phyloP scores from a whole-genome alignment of 2,113 vertebrate genomes.

The Heliornis fulica region DNA sequence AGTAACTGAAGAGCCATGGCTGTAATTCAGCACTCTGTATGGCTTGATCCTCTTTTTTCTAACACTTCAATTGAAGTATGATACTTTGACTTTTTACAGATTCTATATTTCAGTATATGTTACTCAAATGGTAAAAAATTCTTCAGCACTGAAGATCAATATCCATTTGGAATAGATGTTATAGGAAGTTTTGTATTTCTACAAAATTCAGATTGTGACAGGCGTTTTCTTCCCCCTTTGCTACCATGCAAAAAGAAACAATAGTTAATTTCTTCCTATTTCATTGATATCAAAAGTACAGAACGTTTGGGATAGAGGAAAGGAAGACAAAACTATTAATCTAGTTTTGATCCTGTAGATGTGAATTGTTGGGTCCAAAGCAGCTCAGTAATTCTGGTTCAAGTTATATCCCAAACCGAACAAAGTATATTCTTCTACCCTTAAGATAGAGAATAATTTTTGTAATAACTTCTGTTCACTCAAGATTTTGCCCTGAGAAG shows the following conservation, averaged over 20 bases:
- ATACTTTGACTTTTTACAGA: not conserved
- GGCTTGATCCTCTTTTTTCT: slow-evolving; percentile 30
- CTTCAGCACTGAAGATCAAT: not conserved
- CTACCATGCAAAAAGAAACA: not conserved
- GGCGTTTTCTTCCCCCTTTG: not conserved
- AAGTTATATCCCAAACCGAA: not conserved
- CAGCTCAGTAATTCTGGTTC: slow-evolving; percentile 1
- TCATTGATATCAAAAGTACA: not conserved
- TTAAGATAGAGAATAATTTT: not conserved
- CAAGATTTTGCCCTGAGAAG: slow-evolving; percentile 23
- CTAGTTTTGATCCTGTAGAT: not conserved
- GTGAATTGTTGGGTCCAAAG: not conserved
- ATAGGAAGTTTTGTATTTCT: not conserved
- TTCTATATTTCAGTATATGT: not conserved
- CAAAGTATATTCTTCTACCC: not conserved
- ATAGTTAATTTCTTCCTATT: not conserved
- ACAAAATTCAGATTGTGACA: not conserved
- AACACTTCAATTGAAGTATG: not conserved
- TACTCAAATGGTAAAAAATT: not conserved
- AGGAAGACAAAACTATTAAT: not conserved
- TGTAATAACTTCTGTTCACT: slow-evolving; percentile 39
- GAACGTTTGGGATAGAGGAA: not conserved
- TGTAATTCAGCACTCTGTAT: slow-evolving; percentile 35
- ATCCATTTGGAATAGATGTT: not conserved
- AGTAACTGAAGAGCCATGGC: slow-evolving; percentile 2